Evolutionary conservation across 2,888 invertebrate species (phyloP), one percentile per base, ranked within the genome.

Genomic region (Shargacucullia verbasci): DNA sequence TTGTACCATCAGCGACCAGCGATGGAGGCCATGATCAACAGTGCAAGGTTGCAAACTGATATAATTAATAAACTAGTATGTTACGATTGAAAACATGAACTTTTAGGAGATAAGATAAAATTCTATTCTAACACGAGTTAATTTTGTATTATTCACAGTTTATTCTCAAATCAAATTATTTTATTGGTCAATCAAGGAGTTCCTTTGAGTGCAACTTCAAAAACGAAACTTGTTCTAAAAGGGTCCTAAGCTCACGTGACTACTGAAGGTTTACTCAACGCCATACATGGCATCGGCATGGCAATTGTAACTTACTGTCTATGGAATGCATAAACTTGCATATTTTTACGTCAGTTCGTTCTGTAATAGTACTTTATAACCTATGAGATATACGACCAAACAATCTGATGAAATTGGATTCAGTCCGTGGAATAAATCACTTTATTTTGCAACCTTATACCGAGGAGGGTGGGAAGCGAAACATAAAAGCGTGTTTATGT

Each of bases 201-300:
- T 20, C 4, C 2, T 20, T 20, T 20, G 34, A 1, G n/a, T 34
- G 1, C 4, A 10, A 0, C 9, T 9, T 5, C 6, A 20, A 29
- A 31, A 57, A 34, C 37, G n/a, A 13, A 10, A 14, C 37, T 45
- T 13, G 49, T 47, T 79, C 61, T 77, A 61, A 39, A 76, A 31
- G 76, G 73, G 67, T 56, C 84, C 71, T 88, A 75, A 87, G 33
- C 52, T 87, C 58, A 63, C 91, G 89, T 91, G 90, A 88, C 86
- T 81, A 13, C 56, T 14, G 76, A 64, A 81, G 74, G 78, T 85
- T 82, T 76, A 54, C 67, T 65, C 76, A 79, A 79, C 78, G 80
- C 76, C 87, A 87, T 89, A 90, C 86, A 85, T 89, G 90, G 78
- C 83, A 80, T 79, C 68, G 76, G 77, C 66, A 87, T 83, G 79